phyloP scores from a whole-genome alignment of 2,888 invertebrate species.

The Gryllus longicercus region DNA sequence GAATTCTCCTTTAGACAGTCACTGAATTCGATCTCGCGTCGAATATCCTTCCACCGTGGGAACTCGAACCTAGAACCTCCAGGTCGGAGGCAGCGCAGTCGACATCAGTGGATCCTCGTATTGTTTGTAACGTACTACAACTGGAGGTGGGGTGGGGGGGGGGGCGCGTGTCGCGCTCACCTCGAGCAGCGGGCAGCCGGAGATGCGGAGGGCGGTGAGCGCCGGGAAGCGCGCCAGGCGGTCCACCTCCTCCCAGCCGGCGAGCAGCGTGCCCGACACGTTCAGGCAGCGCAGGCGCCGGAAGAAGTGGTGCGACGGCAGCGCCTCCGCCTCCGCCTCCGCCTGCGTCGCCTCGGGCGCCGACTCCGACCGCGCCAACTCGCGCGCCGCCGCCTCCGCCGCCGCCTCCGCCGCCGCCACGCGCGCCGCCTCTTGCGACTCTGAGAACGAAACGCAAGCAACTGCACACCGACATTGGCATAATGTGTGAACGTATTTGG shows the following conservation, averaged over 20 bases:
- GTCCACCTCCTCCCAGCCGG: conserved; percentile 88
- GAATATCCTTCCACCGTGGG: too few relatives aligned
- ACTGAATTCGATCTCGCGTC: too few relatives aligned
- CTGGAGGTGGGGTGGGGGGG: too few relatives aligned
- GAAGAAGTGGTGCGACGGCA: conserved; percentile 57
- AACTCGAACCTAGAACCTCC: too few relatives aligned
- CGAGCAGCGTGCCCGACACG: conserved; percentile 76
- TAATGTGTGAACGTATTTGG: too few relatives aligned
- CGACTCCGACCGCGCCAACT: neutral
- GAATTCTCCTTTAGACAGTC: too few relatives aligned
- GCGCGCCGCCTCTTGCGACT: too few relatives aligned
- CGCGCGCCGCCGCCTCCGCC: conserved; percentile 18
- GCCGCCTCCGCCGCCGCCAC: neutral
- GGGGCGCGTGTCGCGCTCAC: conserved; percentile 40
- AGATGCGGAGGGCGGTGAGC: conserved; percentile 78
- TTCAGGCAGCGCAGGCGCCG: conserved; percentile 73
- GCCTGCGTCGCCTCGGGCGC: neutral
- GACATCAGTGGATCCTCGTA: too few relatives aligned
- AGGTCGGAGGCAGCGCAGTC: too few relatives aligned
- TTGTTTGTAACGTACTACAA: too few relatives aligned
- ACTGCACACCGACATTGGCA: too few relatives aligned
- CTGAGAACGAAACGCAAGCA: too few relatives aligned
- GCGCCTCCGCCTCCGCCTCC: conserved; percentile 21
- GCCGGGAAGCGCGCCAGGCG: conserved; percentile 77
- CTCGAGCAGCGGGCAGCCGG: conserved; percentile 64